Conservation (phyloP, 2,797 vertebrate genomes). For the Pangasius mekongensis region DNA sequence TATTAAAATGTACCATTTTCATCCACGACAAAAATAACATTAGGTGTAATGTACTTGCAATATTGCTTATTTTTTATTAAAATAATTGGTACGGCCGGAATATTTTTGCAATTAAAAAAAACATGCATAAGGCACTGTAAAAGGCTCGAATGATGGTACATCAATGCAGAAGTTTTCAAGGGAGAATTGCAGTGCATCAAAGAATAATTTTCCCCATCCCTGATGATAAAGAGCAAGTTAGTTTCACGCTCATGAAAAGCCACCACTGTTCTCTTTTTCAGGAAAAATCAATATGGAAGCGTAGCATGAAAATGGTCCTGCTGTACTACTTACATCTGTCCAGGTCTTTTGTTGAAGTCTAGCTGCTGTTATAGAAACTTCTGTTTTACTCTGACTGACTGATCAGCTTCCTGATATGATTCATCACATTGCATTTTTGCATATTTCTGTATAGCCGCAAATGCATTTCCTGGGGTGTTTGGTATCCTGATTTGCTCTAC, state of each 20-base stretch:
- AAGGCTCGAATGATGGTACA: not conserved
- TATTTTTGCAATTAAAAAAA: not conserved
- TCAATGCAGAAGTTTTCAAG: not conserved
- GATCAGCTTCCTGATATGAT: constrained; percentile 7
- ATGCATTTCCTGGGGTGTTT: constrained; percentile 6
- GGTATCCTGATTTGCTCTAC: constrained; percentile 29
- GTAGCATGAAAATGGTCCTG: not conserved
- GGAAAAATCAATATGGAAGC: not conserved
- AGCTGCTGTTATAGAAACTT: not conserved
- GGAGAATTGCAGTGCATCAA: not conserved
- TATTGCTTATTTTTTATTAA: not conserved
- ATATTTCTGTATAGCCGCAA: constrained; percentile 7
- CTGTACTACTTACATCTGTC: constrained; percentile 15
- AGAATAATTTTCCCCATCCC: not conserved
- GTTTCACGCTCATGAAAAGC: not conserved
- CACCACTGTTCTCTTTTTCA: not conserved
- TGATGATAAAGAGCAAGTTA: not conserved
- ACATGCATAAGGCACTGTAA: not conserved
- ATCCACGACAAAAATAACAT: not conserved
- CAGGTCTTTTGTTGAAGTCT: not conserved
- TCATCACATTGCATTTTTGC: not conserved
- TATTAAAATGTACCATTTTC: not conserved
- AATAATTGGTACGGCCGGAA: not conserved
- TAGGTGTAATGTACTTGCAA: not conserved
- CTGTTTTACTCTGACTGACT: constrained; percentile 1